A percentile compares a stretch with the other conserved stretches of the same genome.
Conservation (phyloP, 2,888 invertebrate species). For the Nasonia oneida region DNA sequence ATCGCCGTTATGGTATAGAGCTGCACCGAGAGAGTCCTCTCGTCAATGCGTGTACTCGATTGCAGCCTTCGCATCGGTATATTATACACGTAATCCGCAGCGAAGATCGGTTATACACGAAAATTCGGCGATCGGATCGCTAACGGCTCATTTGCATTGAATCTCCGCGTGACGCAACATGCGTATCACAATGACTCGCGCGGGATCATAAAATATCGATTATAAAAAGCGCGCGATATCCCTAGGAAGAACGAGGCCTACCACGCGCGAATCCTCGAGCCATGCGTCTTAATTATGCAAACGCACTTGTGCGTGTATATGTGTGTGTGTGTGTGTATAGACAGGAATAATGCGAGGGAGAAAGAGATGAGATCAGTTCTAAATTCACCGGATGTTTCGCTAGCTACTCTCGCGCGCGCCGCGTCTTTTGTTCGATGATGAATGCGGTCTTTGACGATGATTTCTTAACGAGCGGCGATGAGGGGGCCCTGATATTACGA, state of each 20-base stretch:
- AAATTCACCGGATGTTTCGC: conserved; percentile 73
- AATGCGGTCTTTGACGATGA: conserved; percentile 67
- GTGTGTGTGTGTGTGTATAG: neutral
- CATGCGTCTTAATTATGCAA: conserved; percentile 58
- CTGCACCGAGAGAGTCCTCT: neutral
- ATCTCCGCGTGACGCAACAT: neutral
- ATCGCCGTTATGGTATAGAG: neutral
- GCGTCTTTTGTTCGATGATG: conserved; percentile 71
- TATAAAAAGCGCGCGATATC: neutral
- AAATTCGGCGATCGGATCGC: neutral
- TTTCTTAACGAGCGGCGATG: conserved; percentile 72
- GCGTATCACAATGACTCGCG: too few species aligned
- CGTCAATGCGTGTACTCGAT: conserved; percentile 2
- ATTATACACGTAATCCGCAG: neutral
- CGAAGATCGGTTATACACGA: neutral
- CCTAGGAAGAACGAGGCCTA: neutral
- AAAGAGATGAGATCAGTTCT: conserved; percentile 69
- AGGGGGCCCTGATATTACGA: conserved; percentile 70
- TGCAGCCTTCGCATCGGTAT: neutral
- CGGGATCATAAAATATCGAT: too few species aligned
- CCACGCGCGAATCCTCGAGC: conserved; percentile 23
- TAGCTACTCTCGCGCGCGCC: conserved; percentile 39
- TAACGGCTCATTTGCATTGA: neutral
- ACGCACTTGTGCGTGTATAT: neutral
- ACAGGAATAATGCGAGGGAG: conserved; percentile 16